Conservation (phyloP, 2,797 vertebrate species). For the Gymnoscopelus microlampas region DNA sequence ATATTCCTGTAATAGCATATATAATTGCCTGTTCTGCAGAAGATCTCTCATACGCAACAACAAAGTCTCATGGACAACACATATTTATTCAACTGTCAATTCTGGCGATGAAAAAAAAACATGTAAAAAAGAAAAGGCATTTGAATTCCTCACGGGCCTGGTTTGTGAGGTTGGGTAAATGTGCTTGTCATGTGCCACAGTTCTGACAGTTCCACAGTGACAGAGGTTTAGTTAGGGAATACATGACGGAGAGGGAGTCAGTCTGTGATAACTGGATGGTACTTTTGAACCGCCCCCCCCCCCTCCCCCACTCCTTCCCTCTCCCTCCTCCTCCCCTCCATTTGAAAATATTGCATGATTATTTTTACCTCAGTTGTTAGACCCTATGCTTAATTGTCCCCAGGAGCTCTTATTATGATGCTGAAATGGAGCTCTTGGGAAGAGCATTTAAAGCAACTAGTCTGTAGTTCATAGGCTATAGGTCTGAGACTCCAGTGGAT, state of each 20-base stretch:
- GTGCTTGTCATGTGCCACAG: slow-evolving; percentile 74
- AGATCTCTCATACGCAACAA: slow-evolving; percentile 79
- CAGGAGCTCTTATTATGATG: slow-evolving; percentile 90
- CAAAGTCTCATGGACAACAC: slow-evolving; percentile 84
- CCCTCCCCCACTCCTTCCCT: no score
- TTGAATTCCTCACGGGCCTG: slow-evolving; percentile 77
- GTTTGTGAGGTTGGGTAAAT: slow-evolving; percentile 78
- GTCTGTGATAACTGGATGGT: slow-evolving; percentile 5
- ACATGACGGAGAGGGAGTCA: slow-evolving; percentile 56
- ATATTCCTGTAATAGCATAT: slow-evolving; percentile 84
- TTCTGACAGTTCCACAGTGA: slow-evolving; percentile 74
- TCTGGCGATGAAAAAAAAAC: slow-evolving; percentile 54
- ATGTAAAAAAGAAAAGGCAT: slow-evolving; percentile 55
- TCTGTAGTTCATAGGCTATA: slow-evolving; percentile 69
- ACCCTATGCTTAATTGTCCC: slow-evolving; percentile 90
- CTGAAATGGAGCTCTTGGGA: slow-evolving; percentile 94
- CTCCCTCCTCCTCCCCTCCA: slow-evolving; percentile 58
- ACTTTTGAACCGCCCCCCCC: no score
- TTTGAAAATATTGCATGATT: slow-evolving; percentile 84
- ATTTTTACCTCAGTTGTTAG: slow-evolving; percentile 84
- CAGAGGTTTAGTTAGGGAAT: slow-evolving; percentile 77
- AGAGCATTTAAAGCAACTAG: slow-evolving; percentile 89
- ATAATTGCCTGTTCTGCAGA: slow-evolving; percentile 83
- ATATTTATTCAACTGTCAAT: slow-evolving; percentile 85
- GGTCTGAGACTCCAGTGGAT: slow-evolving; percentile 44